phyloP scores from a whole-genome alignment of 2,113 vertebrate species.

The Xiphophorus couchianus region DNA sequence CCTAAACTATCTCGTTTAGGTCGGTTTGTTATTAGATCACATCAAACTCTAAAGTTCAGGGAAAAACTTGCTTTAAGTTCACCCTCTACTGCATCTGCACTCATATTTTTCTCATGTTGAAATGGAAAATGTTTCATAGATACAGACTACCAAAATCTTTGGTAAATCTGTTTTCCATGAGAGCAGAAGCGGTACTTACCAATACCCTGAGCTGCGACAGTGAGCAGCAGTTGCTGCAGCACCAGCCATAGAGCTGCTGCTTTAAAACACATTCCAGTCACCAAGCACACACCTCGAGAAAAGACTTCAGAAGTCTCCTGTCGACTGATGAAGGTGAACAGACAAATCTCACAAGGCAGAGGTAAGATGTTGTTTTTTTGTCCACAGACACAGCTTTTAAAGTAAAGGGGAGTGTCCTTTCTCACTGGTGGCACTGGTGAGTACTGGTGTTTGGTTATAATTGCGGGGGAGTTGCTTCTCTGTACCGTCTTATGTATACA shows the following conservation, averaged over 20 bases:
- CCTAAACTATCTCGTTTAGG: slow-evolving; percentile 32
- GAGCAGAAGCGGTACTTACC: slow-evolving; percentile 79
- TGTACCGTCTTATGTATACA: neutral
- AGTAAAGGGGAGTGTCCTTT: slow-evolving; percentile 67
- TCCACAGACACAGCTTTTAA: slow-evolving; percentile 65
- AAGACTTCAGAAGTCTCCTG: slow-evolving; percentile 13
- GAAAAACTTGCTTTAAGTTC: slow-evolving; percentile 9
- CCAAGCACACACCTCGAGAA: slow-evolving; percentile 39
- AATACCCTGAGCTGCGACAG: slow-evolving; percentile 78
- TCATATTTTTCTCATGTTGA: neutral
- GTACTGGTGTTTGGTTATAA: slow-evolving; percentile 20
- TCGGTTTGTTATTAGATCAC: neutral
- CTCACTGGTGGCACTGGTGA: slow-evolving; percentile 44
- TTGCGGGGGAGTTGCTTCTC: slow-evolving; percentile 41
- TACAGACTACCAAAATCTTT: slow-evolving; percentile 1
- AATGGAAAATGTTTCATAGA: neutral
- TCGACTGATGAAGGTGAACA: slow-evolving; percentile 11
- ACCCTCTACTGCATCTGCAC: neutral
- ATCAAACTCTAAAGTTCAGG: slow-evolving; percentile 5
- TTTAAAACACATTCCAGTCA: slow-evolving; percentile 67
- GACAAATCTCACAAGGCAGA: slow-evolving; percentile 41
- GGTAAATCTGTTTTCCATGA: slow-evolving; percentile 11
- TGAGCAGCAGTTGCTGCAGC: slow-evolving; percentile 78
- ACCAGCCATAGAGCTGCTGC: slow-evolving; percentile 77
- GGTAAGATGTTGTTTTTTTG: slow-evolving; percentile 48